phyloP scores from a whole-genome alignment of 1,140 invertebrate species.

The Zaprionus ghesquierei region DNA sequence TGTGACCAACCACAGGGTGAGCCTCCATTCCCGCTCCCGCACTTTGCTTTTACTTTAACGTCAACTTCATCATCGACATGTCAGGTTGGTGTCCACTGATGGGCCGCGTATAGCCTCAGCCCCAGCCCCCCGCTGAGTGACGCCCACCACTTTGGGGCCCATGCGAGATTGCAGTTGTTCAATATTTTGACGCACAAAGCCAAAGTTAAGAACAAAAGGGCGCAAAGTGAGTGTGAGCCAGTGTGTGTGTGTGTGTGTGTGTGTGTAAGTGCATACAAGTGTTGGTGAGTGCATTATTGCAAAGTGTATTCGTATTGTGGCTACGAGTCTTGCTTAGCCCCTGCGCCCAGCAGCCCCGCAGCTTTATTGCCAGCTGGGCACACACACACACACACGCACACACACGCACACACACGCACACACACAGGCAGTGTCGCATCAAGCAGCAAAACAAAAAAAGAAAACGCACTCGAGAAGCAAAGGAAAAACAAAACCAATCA shows the following conservation, averaged over 20 bases:
- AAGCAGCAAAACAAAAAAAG: not conserved
- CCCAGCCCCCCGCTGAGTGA: not conserved
- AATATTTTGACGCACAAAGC: constrained; percentile 9
- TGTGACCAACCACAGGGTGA: not conserved
- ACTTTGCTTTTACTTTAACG: not conserved
- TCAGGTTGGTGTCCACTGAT: not conserved
- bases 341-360: not conserved
- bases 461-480: not conserved
- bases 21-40: not conserved
- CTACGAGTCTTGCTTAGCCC: not conserved
- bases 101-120: no score
- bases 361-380: not conserved
- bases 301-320: not conserved
- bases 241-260: not conserved
- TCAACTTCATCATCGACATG: not conserved
- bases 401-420: not conserved
- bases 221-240: not conserved
- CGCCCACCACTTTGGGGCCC: not conserved
- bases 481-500: constrained; percentile 4
- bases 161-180: not conserved
- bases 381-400: not conserved
- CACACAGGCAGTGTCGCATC: no score
- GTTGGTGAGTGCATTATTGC: not conserved
- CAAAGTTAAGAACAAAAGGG: not conserved
- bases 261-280: not conserved